phyloP scores from a whole-genome alignment of 2,113 vertebrate genomes.

The Strix uralensis region DNA sequence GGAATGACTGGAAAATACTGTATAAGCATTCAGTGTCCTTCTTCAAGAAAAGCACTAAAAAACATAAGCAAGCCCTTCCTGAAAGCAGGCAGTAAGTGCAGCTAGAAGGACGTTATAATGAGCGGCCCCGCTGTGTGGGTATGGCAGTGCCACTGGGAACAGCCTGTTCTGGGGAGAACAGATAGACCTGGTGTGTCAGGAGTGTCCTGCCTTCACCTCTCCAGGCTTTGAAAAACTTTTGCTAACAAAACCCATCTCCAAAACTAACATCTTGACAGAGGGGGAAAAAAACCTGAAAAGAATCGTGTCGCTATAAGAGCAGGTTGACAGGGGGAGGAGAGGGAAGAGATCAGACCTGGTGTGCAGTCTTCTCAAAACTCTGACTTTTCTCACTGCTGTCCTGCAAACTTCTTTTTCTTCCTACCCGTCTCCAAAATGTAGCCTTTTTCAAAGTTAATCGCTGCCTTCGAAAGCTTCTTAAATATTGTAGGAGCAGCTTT shows the following conservation, averaged over 20 bases:
- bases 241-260: neutral
- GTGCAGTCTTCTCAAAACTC: neutral
- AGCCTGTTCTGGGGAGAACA: neutral
- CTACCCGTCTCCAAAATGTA: neutral
- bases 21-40: neutral
- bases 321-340: neutral
- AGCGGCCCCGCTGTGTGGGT: neutral
- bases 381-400: neutral
- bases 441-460: neutral
- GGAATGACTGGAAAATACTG: neutral
- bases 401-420: neutral
- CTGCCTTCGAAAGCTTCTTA: neutral
- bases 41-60: neutral
- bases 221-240: constrained; percentile 5
- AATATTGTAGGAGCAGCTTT: neutral
- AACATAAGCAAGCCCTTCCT: neutral
- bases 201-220: constrained; percentile 32
- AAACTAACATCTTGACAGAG: constrained; percentile 32
- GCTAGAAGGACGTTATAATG: neutral
- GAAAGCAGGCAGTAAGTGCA: neutral
- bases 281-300: neutral
- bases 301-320: neutral
- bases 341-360: neutral
- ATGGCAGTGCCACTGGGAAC: neutral
- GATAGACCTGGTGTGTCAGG: neutral